Evolutionary conservation across 1,140 invertebrate species (phyloP).

Genomic region (Onthophagus taurus): DNA sequence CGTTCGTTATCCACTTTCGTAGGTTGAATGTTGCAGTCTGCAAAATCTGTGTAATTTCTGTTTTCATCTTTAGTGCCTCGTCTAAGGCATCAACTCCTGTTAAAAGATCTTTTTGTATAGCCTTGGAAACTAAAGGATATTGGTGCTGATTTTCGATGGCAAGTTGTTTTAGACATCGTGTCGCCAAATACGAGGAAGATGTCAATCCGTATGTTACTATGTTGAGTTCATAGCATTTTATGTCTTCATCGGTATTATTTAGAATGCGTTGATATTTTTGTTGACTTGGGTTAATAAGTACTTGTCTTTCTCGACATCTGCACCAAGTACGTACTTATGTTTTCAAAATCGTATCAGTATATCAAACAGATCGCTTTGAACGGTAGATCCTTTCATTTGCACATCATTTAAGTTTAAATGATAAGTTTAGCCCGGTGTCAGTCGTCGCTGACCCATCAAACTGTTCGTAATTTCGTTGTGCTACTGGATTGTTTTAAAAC

Average conservation of each 20-base stretch:
- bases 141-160: no score
- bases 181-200: slow-evolving; percentile 21
- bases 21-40: no score
- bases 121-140: no score
- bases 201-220: slow-evolving; percentile 19
- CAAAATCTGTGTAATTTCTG: no score
- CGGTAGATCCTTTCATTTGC: slow-evolving; percentile 18
- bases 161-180: slow-evolving; percentile 21
- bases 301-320: slow-evolving; percentile 35
- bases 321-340: slow-evolving; percentile 28
- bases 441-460: slow-evolving; percentile 21
- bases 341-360: slow-evolving; percentile 36
- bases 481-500: slow-evolving; percentile 28
- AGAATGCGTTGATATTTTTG: slow-evolving; percentile 35
- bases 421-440: no score
- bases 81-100: no score
- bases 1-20: no score
- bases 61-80: no score
- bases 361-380: slow-evolving; percentile 22
- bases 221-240: slow-evolving; percentile 13
- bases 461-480: slow-evolving; percentile 30
- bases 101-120: no score
- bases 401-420: slow-evolving; percentile 24
- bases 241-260: slow-evolving; percentile 7
- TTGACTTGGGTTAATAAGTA: slow-evolving; percentile 18